These are phyloP conservation scores for Barnardius zonarius DNA, from an alignment of 2,113 vertebrate genomes.

Conservation along the genomic window DNA sequence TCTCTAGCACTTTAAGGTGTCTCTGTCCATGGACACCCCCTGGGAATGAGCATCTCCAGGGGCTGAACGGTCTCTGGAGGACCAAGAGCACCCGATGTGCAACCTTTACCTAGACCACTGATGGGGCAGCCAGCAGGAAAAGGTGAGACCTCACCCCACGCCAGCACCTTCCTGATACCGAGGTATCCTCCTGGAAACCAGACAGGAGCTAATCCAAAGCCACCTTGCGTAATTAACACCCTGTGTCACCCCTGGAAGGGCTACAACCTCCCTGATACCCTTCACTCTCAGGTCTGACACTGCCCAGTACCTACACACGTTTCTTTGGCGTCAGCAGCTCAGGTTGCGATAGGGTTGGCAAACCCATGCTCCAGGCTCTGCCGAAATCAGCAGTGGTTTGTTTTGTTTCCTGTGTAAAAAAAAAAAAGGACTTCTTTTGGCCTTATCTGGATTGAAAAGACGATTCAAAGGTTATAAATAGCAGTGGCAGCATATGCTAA, in stretches of 20 bases:
- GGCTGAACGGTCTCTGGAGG: background rate
- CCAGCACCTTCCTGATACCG: rapidly evolving
- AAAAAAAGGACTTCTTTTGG: background rate
- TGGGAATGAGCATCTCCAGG: background rate
- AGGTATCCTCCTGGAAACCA: background rate
- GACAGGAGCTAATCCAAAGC: background rate
- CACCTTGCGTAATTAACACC: background rate
- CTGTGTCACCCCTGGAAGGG: background rate
- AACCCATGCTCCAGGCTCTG: background rate
- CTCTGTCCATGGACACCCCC: background rate
- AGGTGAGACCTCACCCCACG: rapidly evolving
- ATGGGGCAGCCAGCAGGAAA: background rate
- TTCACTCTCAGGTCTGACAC: rapidly evolving
- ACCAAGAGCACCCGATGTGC: rapidly evolving
- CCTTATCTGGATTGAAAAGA: constrained; percentile 46
- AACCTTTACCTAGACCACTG: background rate
- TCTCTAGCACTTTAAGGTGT: background rate
- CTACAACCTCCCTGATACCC: background rate
- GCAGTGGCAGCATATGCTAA: constrained; percentile 42
- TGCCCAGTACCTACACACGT: rapidly evolving
- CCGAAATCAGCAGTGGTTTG: background rate
- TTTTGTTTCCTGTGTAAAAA: background rate
- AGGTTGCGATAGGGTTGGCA: background rate
- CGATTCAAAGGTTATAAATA: constrained; percentile 61
- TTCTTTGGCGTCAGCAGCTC: background rate